Percentiles rank a stretch among this genome's conserved stretches.
Conservation (phyloP, 2,888 invertebrate species). For the Leptothorax acervorum region DNA sequence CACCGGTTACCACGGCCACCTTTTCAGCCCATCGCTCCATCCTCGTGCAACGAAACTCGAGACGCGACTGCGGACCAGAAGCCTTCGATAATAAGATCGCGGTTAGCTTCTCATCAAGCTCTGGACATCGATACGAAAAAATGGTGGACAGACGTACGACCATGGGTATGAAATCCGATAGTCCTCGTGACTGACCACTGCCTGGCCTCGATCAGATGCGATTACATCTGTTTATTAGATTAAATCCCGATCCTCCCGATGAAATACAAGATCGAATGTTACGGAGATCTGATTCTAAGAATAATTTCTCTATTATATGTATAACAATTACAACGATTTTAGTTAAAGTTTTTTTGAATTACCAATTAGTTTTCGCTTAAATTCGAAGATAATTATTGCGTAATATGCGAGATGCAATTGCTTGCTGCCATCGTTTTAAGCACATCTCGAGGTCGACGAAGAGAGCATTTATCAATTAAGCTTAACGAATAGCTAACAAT, state of each 20-base stretch:
- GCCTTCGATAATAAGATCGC: constrained; percentile 63
- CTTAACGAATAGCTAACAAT: constrained; percentile 21
- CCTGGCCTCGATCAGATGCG: constrained; percentile 57
- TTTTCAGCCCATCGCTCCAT: constrained; percentile 86
- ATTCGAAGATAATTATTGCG: constrained; percentile 11
- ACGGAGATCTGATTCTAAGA: background rate
- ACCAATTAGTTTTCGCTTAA: background rate
- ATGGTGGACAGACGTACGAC: constrained; percentile 44
- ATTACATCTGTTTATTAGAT: constrained; percentile 33
- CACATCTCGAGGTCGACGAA: constrained; percentile 9
- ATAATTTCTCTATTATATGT: background rate
- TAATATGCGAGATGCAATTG: background rate
- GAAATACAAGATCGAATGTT: background rate
- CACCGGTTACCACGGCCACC: constrained; percentile 86
- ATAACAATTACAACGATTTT: background rate
- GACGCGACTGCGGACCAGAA: constrained; percentile 50
- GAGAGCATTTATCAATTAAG: constrained; percentile 37
- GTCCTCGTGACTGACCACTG: constrained; percentile 69
- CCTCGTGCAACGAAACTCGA: constrained; percentile 52
- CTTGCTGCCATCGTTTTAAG: constrained; percentile 5
- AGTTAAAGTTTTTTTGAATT: background rate
- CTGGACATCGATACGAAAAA: constrained; percentile 71
- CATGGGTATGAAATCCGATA: constrained; percentile 66
- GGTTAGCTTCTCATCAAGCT: constrained; percentile 67
- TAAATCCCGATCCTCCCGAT: background rate